Evolutionary conservation across 1,140 invertebrate genomes (phyloP).

Genomic region (Solenopsis fugax): DNA sequence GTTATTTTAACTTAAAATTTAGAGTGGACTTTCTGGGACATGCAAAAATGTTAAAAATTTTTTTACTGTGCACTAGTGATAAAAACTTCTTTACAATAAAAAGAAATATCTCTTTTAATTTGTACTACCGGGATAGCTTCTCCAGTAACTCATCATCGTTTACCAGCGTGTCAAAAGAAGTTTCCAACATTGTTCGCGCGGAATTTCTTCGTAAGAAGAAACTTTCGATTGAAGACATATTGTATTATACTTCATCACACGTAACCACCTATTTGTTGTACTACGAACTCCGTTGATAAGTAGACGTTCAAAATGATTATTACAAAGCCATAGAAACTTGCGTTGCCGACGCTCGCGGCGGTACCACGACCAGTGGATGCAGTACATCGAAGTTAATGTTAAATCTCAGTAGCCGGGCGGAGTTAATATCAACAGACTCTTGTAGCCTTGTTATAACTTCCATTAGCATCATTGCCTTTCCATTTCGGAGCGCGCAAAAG

Average conservation of each 20-base stretch:
- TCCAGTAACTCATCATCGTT: background rate
- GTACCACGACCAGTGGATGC: background rate
- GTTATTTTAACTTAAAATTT: background rate
- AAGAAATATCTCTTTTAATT: background rate
- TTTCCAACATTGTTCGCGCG: background rate
- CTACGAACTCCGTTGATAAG: background rate
- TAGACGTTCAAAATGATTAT: constrained; percentile 14
- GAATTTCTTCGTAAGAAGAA: background rate
- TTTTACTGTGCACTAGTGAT: too few relatives aligned
- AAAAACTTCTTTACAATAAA: background rate
- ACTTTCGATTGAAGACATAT: background rate
- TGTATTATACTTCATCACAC: background rate
- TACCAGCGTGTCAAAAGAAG: background rate
- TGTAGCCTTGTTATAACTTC: constrained; percentile 16
- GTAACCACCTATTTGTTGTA: background rate
- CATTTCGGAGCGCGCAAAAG: background rate
- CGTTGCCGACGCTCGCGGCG: too few relatives aligned
- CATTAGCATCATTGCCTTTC: background rate
- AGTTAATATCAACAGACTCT: constrained; percentile 23
- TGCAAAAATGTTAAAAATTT: too few relatives aligned
- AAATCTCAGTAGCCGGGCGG: constrained; percentile 27
- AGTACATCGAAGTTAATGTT: constrained; percentile 10
- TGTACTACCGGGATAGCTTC: background rate
- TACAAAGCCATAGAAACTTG: constrained; percentile 3
- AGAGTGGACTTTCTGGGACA: too few relatives aligned